Evolutionary conservation across 2,797 vertebrate species (phyloP).

Genomic region (Characodon lateralis): DNA sequence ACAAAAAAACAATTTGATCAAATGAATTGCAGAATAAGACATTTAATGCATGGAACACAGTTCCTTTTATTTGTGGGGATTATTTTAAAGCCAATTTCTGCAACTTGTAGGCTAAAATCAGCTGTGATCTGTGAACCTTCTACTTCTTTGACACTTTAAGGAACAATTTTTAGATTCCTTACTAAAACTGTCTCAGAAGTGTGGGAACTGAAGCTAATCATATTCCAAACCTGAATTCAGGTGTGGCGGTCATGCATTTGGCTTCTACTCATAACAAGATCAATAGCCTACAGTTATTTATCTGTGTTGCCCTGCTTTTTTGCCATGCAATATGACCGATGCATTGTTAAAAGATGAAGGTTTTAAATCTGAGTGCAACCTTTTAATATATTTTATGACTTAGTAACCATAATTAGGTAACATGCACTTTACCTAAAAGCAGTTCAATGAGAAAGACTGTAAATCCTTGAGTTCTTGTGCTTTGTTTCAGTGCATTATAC

Average conservation of each 20-base stretch:
- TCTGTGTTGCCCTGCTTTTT: too few species aligned
- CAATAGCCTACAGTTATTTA: neutral
- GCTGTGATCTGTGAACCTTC: slow-evolving; percentile 25
- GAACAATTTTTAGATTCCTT: slow-evolving; percentile 12
- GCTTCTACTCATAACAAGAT: slow-evolving; percentile 14
- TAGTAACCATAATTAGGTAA: too few species aligned
- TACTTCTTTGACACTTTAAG: slow-evolving; percentile 9
- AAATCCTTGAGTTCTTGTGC: too few species aligned
- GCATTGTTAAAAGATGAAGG: too few species aligned
- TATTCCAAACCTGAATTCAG: neutral
- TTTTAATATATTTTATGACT: too few species aligned
- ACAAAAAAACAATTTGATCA: neutral
- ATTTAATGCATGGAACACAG: neutral
- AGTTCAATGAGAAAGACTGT: too few species aligned
- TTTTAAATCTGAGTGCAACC: too few species aligned
- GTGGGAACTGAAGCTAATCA: neutral
- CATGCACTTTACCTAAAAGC: too few species aligned
- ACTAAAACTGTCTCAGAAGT: slow-evolving; percentile 8
- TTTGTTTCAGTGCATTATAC: too few species aligned
- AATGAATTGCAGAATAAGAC: neutral
- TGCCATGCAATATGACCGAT: too few species aligned
- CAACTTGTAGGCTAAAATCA: neutral
- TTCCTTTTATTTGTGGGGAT: neutral
- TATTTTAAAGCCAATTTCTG: slow-evolving; percentile 7
- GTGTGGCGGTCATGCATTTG: neutral